phyloP scores from a whole-genome alignment of 2,888 invertebrate species.

The Trichopoda pennipes region DNA sequence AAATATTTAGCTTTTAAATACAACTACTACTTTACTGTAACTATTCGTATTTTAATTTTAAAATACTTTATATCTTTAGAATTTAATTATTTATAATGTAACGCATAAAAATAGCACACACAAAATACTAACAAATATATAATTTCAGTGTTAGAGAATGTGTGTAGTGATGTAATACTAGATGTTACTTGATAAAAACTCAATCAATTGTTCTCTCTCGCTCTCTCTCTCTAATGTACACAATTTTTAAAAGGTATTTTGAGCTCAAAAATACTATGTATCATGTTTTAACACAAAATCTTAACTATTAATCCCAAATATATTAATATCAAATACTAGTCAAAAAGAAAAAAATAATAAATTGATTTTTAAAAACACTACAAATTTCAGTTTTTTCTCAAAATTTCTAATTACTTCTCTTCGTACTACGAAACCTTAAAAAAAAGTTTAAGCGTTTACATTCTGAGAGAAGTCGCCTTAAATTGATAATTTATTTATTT shows the following conservation, averaged over 20 bases:
- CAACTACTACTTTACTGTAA: constrained; percentile 31
- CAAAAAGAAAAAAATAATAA: constrained; percentile 37
- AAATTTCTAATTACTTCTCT: too few species aligned
- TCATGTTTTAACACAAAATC: constrained; percentile 47
- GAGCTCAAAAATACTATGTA: constrained; percentile 65
- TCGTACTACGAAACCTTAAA: too few species aligned
- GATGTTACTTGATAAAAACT: too few species aligned
- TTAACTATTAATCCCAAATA: constrained; percentile 55
- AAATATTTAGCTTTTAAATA: constrained; percentile 13
- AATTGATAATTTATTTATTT: too few species aligned
- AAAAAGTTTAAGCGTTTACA: too few species aligned
- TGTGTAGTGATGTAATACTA: not conserved
- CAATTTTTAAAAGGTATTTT: constrained; percentile 52
- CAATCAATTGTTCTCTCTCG: not conserved
- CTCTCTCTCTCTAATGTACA: constrained; percentile 35
- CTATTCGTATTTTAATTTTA: constrained; percentile 39
- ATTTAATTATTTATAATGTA: constrained; percentile 47
- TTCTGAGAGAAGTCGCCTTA: too few species aligned
- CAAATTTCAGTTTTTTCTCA: too few species aligned
- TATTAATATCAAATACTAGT: constrained; percentile 64
- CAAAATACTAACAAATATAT: not conserved
- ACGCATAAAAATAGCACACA: not conserved
- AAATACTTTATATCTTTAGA: constrained; percentile 47
- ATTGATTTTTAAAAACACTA: constrained; percentile 11
- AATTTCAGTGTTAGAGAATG: constrained; percentile 9